Base-by-base conservation (phyloP, 2,888 invertebrate genomes). In the Sinotaia quadrata region DNA sequence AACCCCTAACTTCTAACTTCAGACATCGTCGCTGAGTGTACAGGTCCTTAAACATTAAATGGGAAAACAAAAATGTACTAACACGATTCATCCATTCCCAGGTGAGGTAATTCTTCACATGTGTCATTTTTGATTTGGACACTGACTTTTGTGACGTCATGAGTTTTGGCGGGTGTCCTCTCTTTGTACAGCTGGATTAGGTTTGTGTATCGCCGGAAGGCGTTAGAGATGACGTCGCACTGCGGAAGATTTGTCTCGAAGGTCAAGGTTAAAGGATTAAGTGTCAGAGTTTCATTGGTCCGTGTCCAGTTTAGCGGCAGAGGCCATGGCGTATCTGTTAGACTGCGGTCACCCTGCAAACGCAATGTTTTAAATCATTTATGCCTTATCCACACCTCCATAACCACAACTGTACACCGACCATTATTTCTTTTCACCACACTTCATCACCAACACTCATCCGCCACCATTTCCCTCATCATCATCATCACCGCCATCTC, bases 241-340 rank as follows among this genome's bases (percentile, higher is more conserved):
- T 24, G 29, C 12, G 4, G 34, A 8, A 63, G 15, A 65, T 69
- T 58, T 27, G 65, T 18, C 24, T 18, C 49, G 21, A 69, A 54
- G n/a, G 33, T 31, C n/a, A 69, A 36, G 27, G 58, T 37, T 10
- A 34, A 27, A 12, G 54, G 59, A 7, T 8, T 37, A 33, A 69
- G 59, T 21, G 52, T 52, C 15, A 69, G 27, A 4, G 65, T 31
- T 8, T 4, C 29, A 18, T 33, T 47, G 31, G 44, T 51, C 47
- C 65, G 52, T 29, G 21, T 27, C 66, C 66, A 69, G 2, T 33
- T 2, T 44, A 33, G 56, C 12, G 69, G 69, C 66, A 61, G 31
- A 31, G 69, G 69, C 69, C 69, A 69, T 3, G 69, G 69, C 0
- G 56, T 52, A 24, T 66, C 69, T 12, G 69, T 31, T 5, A 34